These are phyloP conservation scores for Apostichopus parvimensis DNA, from an alignment of 35 echinoderm and acorn worm species.

Conservation along the genomic window DNA sequence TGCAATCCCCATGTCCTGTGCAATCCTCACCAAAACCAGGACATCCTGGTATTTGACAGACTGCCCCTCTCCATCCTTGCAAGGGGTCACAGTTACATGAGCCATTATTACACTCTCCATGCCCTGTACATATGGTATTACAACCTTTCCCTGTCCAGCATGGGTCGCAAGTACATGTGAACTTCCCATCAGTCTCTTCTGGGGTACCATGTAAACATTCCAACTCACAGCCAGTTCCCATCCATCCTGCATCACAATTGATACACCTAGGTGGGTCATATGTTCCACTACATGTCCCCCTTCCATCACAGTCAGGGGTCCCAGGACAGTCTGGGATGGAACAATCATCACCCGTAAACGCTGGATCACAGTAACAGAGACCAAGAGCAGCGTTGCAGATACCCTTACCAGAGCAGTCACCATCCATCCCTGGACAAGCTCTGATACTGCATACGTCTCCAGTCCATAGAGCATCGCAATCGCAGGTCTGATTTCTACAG, in stretches of 20 bases:
- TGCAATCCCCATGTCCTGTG: conserved; percentile 88
- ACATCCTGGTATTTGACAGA: conserved; percentile 86
- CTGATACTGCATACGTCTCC: conserved; percentile 68
- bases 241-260: conserved; percentile 75
- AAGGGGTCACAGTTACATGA: conserved; percentile 76
- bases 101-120: conserved; percentile 66
- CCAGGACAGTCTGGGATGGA: conserved; percentile 79
- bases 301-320: conserved; percentile 76
- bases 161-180: conserved; percentile 77
- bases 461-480: conserved; percentile 72
- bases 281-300: conserved; percentile 63
- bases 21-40: conserved; percentile 82
- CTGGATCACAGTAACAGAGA: conserved; percentile 82
- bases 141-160: conserved; percentile 84
- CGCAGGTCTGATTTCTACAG: conserved; percentile 48
- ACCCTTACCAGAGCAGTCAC: conserved; percentile 86
- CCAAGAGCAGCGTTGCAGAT: conserved; percentile 83
- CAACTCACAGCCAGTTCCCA: conserved; percentile 78
- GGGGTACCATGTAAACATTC: conserved; percentile 74
- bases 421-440: conserved; percentile 74
- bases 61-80: conserved; percentile 70
- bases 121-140: conserved; percentile 71
- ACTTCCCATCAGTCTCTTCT: conserved; percentile 52
- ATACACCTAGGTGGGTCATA: conserved; percentile 66
- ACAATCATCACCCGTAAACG: conserved; percentile 67